Conservation (phyloP, 2,888 invertebrate species). For the Luperina testacea region DNA sequence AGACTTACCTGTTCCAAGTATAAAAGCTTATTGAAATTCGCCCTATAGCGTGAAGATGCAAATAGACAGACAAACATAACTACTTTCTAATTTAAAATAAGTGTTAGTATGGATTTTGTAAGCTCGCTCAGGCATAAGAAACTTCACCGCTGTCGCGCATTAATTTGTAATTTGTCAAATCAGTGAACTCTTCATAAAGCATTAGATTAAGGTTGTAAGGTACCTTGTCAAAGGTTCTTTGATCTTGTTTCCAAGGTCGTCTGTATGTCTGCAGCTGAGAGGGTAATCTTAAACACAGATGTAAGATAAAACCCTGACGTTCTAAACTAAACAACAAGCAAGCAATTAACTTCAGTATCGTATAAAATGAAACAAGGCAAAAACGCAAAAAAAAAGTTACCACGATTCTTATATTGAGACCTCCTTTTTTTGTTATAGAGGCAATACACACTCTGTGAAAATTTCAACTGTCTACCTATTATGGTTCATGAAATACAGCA, state of each 20-base stretch:
- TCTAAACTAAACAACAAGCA: background rate
- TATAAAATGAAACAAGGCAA: background rate
- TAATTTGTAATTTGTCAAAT: slow-evolving; percentile 10
- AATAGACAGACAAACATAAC: background rate
- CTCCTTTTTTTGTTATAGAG: no score
- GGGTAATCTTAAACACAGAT: background rate
- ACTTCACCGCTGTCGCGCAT: background rate
- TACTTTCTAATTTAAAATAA: background rate
- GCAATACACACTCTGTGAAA: no score
- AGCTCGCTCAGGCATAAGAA: background rate
- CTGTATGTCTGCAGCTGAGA: background rate
- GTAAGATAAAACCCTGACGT: no score
- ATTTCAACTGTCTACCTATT: no score
- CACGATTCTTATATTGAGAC: no score
- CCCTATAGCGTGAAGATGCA: no score
- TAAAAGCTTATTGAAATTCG: no score
- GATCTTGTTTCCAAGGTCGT: slow-evolving; percentile 9
- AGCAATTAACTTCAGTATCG: background rate
- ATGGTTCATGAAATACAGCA: no score
- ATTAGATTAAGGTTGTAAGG: background rate
- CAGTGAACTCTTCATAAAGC: slow-evolving; percentile 10
- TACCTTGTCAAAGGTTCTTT: background rate
- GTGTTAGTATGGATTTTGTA: background rate
- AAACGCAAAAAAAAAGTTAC: no score
- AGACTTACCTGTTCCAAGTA: no score